phyloP scores from a whole-genome alignment of 2,797 vertebrate genomes.

The Neosilurus mollespiculum region DNA sequence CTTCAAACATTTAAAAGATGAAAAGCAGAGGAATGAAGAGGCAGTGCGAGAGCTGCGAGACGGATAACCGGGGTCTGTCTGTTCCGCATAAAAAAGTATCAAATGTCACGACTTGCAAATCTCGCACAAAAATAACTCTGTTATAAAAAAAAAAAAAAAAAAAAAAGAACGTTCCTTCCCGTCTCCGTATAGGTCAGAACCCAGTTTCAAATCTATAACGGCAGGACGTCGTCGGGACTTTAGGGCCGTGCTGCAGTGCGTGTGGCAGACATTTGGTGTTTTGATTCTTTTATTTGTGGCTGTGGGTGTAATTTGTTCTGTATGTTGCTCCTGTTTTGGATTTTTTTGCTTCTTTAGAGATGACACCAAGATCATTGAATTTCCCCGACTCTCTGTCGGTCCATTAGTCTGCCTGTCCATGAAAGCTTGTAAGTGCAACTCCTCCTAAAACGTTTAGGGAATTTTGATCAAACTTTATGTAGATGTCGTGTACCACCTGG shows the following conservation, averaged over 20 bases:
- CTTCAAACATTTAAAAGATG: neutral
- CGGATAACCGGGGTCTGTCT: neutral
- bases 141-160: no score
- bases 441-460: no score
- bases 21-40: neutral
- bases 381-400: no score
- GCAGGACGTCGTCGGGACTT: neutral
- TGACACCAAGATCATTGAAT: neutral
- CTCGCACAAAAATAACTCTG: neutral
- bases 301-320: neutral
- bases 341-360: neutral
- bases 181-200: neutral
- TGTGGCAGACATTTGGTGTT: neutral
- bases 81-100: neutral
- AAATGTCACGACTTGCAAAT: slow-evolving; percentile 15
- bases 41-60: neutral
- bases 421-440: no score
- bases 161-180: no score
- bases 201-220: slow-evolving; percentile 3
- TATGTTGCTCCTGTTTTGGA: neutral
- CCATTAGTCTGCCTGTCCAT: no score
- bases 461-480: no score
- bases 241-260: neutral
- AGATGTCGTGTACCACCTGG: no score
- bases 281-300: neutral